Evolutionary conservation across 2,888 invertebrate genomes (phyloP), one percentile per base, ranked within the genome.

Genomic region (Papilio demoleus): DNA sequence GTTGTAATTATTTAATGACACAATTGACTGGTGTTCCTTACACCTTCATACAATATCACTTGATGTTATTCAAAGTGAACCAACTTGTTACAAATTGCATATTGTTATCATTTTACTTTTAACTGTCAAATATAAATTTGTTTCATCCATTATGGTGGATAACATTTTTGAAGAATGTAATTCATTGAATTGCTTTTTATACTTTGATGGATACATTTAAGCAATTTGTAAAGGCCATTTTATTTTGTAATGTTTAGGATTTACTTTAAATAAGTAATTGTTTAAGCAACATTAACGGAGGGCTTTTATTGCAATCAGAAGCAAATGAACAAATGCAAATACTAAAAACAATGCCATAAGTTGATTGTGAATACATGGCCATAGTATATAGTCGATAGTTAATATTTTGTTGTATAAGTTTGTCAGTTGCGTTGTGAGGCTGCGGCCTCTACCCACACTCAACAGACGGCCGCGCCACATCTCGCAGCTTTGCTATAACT

Each of bases 221-320:
- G n/a, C n/a, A n/a, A n/a, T n/a, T n/a, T n/a, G n/a, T n/a, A n/a
- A n/a, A 9, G 27, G 53, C 24, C 27, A 27, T 53, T 27, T 27
- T 27, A n/a, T 12, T 27, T 27, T 27, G 6, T 53, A 53, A 53
- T 14, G 6, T 53, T 27, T 27, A 27, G 53, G 6, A n/a, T 53
- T 27, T 27, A 22, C 27, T 27, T 53, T 24, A n/a, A 5, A 53
- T 53, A 53, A 53, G 53, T 53, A 27, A 14, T 50, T 27, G n/a
- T 53, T 53, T 53, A 27, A 53, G n/a, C 24, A 27, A 50, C 14
- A 8, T 50, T 12, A 24, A 53, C 53, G 14, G 14, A 27, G 14
- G 14, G 53, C 53, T 53, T 50, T 50, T 4, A 24, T 50, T 53
- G 24, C 27, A 22, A 11, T 1, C 50, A 24, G 14, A 24, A 50